Base-by-base conservation (phyloP, 1,140 invertebrate genomes). In the Dendroctonus ponderosae region DNA sequence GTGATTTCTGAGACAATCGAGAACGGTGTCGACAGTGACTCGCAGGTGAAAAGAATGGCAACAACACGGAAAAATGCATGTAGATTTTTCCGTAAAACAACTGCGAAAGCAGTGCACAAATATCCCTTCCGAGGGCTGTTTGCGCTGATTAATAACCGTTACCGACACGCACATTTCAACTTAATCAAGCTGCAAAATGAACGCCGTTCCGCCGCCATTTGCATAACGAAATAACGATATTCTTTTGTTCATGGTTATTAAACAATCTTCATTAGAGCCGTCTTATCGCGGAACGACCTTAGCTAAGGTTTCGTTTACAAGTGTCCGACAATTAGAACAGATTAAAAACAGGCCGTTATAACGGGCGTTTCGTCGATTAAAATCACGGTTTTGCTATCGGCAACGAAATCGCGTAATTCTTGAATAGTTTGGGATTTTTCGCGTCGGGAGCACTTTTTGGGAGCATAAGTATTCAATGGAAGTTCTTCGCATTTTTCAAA, bases 241-340 rank as follows among this genome's bases (percentile, higher is more conserved):
- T 66, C 63, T 66, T 66, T 66, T 66, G 63, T 66, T 66, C 63
- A 66, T 66, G 63, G 63, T 66, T 66, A 59, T 66, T 66, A 66
- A 66, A 66, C 63, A 66, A 66, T 66, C 63, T 66, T 59, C 63
- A 66, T 66, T 66, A 66, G 54, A 39, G 63, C 44, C 54, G 41
- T 40, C 49, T 58, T 66, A 66, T 66, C 63, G 63, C 56, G 54
- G 37, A 66, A 66, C 56, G 63, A 44, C 15, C 49, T 43, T n/a
- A 9, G 38, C 56, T 49, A 58, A 59, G 56, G 54, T 56, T 50
- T 11, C 43, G 44, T 66, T 66, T 59, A 66, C 63, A 58, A 66
- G 44, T 66, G 62, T 56, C 53, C 53, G 41, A 15, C 53, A 54
- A 59, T 66, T 66, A 66, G 54, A 52, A 59, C 63, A 59, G 51